A percentile compares a stretch with the other conserved stretches of the same genome.
Conservation (phyloP, 2,888 invertebrate genomes). For the Nomada ferruginata region DNA sequence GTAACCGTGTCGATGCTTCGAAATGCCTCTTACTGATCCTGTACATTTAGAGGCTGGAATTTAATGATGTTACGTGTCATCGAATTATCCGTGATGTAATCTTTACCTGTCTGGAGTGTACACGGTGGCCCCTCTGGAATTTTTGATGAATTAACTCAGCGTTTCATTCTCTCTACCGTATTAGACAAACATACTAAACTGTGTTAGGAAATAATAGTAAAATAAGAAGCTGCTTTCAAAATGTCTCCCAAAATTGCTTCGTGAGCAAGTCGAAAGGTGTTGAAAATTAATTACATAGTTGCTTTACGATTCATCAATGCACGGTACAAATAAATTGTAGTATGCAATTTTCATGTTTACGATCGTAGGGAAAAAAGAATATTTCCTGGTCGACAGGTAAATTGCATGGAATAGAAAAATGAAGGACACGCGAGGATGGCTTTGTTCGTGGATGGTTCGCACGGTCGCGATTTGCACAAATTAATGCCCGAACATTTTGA, state of each 20-base stretch:
- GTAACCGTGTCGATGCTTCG: conserved; percentile 9
- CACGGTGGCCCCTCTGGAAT: background rate
- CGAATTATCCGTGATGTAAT: background rate
- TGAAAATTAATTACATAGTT: background rate
- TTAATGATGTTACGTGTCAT: background rate
- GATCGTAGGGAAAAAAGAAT: no score
- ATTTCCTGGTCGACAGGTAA: background rate
- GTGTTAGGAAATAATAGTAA: no score
- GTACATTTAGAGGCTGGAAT: background rate
- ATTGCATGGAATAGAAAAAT: no score
- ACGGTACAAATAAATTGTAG: no score
- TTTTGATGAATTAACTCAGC: background rate
- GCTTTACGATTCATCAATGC: background rate
- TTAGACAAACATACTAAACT: no score
- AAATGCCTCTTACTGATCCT: conserved; percentile 14
- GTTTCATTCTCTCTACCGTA: no score
- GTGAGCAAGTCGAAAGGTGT: background rate
- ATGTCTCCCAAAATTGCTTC: no score
- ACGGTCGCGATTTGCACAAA: conserved; percentile 20
- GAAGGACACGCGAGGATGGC: no score
- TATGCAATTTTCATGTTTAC: background rate
- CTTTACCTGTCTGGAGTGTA: no score
- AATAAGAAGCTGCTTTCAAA: no score
- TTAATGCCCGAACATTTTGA: conserved; percentile 40
- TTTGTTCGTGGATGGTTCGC: conserved; percentile 5